Evolutionary conservation across 2,113 vertebrate species (phyloP).

Genomic region (Aphelocoma coerulescens): DNA sequence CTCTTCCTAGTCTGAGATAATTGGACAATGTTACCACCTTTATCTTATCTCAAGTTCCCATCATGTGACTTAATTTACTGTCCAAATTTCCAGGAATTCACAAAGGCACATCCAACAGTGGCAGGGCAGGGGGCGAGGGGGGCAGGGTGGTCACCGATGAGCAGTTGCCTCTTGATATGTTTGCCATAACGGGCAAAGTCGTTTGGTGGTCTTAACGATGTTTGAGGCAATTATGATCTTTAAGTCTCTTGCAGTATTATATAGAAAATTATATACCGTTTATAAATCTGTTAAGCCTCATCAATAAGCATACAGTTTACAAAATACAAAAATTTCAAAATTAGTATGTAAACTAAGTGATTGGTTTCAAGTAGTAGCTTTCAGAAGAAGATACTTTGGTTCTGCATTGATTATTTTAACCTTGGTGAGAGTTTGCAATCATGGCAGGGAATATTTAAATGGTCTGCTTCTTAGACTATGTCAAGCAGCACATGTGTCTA

Average conservation of each 20-base stretch:
- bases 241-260: not conserved
- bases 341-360: not conserved
- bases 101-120: not conserved
- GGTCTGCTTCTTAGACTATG: not conserved
- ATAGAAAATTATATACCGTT: not conserved
- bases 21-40: not conserved
- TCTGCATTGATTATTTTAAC: not conserved
- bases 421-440: not conserved
- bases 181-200: not conserved
- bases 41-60: not conserved
- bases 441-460: not conserved
- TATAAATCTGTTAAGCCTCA: not conserved
- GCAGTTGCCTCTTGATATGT: not conserved
- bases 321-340: not conserved
- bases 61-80: not conserved
- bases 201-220: rapidly evolving
- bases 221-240: not conserved
- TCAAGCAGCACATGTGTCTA: not conserved
- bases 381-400: not conserved
- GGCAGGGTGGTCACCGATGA: not conserved
- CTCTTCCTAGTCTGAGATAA: not conserved
- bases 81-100: not conserved
- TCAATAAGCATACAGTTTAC: not conserved
- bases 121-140: no score
- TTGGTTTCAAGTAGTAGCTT: not conserved